phyloP scores from a whole-genome alignment of 2,888 invertebrate species.

The Tortrix viridana region DNA sequence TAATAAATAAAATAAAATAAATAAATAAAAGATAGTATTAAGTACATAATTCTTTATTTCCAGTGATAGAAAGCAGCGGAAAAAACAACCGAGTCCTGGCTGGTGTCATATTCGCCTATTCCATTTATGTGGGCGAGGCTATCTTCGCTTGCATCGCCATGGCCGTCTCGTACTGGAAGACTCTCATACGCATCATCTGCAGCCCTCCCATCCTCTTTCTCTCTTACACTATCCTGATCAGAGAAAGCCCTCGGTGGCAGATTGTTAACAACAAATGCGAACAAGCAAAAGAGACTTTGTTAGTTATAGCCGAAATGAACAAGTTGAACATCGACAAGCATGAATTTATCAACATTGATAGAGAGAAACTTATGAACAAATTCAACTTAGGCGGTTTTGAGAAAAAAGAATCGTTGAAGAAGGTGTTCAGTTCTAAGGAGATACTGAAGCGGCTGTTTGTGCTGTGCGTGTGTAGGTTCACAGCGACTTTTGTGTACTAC shows the following conservation, averaged over 20 bases:
- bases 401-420: conserved; percentile 55
- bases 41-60: conserved; percentile 47
- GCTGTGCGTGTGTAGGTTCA: conserved; percentile 56
- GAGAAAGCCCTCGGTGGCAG: conserved; percentile 73
- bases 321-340: conserved; percentile 58
- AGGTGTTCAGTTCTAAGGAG: conserved; percentile 60
- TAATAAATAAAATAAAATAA: no score
- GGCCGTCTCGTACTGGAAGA: conserved; percentile 68
- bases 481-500: conserved; percentile 68
- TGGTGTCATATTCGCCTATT: conserved; percentile 64
- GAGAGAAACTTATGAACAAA: conserved; percentile 54
- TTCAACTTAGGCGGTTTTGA: conserved; percentile 59
- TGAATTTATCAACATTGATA: conserved; percentile 56
- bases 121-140: conserved; percentile 65
- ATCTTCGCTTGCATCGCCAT: conserved; percentile 66
- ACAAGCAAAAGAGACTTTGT: conserved; percentile 58
- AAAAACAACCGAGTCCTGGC: conserved; percentile 60
- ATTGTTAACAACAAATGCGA: conserved; percentile 63
- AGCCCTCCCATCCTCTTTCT: conserved; percentile 62
- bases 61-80: conserved; percentile 71
- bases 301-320: conserved; percentile 58
- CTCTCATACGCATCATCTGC: conserved; percentile 62
- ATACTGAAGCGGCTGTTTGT: conserved; percentile 61
- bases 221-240: conserved; percentile 53
- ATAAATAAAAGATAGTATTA: no score